Percentiles rank a stretch among this genome's conserved stretches.
Conservation (phyloP, 2,113 vertebrate species). For the Oenanthe melanoleuca region DNA sequence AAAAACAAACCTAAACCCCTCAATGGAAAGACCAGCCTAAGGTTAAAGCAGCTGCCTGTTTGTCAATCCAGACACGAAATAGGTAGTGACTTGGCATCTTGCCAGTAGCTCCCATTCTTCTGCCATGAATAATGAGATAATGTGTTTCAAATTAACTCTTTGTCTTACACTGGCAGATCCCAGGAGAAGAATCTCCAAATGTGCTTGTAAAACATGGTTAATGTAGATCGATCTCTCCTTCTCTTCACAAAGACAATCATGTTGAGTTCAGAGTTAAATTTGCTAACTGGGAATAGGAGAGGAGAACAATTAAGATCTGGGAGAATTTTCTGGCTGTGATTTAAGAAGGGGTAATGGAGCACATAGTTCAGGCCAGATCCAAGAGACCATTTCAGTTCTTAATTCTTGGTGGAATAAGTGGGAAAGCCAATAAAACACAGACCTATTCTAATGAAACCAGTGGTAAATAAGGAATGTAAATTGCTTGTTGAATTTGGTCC, state of each 20-base stretch:
- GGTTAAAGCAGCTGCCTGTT: neutral
- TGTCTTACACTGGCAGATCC: neutral
- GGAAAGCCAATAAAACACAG: neutral
- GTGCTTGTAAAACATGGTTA: neutral
- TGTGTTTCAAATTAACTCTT: slow-evolving; percentile 17
- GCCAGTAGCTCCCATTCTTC: neutral
- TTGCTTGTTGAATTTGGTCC: neutral
- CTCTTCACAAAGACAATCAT: neutral
- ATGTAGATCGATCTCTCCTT: neutral
- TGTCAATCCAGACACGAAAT: neutral
- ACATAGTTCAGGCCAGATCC: neutral
- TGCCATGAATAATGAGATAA: neutral
- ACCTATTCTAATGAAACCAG: neutral
- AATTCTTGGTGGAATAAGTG: neutral
- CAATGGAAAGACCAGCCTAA: neutral
- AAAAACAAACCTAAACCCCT: neutral
- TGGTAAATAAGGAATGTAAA: neutral
- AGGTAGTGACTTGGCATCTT: neutral
- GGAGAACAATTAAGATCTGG: neutral
- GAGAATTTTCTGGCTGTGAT: neutral
- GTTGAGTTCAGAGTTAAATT: neutral
- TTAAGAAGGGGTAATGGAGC: neutral
- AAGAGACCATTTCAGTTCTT: neutral
- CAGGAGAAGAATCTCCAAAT: neutral
- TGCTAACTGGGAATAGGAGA: neutral